Conservation (phyloP, 2,888 invertebrate genomes). For the Cantharis nigra region DNA sequence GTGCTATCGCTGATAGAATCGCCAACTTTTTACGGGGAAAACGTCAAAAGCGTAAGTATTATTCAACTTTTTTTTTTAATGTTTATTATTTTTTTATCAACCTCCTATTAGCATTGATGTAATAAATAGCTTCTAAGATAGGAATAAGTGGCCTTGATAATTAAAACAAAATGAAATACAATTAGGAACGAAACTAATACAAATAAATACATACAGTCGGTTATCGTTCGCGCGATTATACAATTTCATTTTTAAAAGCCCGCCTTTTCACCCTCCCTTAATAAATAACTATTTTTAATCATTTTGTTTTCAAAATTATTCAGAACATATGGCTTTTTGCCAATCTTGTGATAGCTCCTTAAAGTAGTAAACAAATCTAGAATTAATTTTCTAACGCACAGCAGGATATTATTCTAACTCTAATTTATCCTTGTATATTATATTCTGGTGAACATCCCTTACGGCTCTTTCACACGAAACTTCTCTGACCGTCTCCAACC, state of each 20-base stretch:
- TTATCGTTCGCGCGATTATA: neutral
- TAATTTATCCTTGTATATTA: no score
- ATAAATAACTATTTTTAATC: neutral
- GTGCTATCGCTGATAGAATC: conserved; percentile 43
- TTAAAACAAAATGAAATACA: neutral
- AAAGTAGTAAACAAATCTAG: no score
- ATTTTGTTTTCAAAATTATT: no score
- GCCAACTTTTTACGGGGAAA: conserved; percentile 40
- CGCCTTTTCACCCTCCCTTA: neutral
- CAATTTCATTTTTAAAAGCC: neutral
- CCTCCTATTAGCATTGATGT: neutral
- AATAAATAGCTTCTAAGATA: neutral
- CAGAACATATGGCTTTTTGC: no score
- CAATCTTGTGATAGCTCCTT: no score
- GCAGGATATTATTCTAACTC: no score
- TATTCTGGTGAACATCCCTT: no score
- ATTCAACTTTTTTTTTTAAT: neutral
- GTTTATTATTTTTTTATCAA: neutral
- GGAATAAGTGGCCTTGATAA: neutral
- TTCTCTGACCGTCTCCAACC: no score
- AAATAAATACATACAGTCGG: neutral
- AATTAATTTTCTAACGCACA: no score
- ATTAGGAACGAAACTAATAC: neutral
- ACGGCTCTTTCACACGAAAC: no score
- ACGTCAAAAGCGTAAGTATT: conserved; percentile 42